These are phyloP conservation scores for Fopius arisanus DNA, from an alignment of 1,140 invertebrate genomes.

Conservation along the genomic window DNA sequence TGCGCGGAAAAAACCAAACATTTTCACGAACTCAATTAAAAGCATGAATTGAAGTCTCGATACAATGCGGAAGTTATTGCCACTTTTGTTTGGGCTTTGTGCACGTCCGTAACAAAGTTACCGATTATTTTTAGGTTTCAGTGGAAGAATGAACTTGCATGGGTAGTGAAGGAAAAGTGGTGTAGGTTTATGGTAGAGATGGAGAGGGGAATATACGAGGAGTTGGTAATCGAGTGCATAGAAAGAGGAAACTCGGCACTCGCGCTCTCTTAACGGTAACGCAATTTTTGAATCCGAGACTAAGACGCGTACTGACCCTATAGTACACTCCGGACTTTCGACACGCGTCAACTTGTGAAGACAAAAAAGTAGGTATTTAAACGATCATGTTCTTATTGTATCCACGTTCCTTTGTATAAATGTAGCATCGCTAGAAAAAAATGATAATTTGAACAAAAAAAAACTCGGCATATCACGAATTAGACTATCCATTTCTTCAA, in stretches of 20 bases:
- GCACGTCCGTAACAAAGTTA: background rate
- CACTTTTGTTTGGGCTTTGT: background rate
- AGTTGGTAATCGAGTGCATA: background rate
- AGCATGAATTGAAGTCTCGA: background rate
- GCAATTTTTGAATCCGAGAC: background rate
- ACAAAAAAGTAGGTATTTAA: no score
- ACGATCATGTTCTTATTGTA: no score
- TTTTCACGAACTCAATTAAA: background rate
- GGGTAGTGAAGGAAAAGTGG: background rate
- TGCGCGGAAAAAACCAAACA: background rate
- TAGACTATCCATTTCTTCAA: no score
- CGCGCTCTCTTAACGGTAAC: slow-evolving; percentile 7
- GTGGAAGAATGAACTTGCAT: background rate
- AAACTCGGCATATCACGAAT: no score
- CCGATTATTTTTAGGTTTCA: background rate
- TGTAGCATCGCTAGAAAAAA: no score
- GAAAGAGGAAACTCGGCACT: background rate
- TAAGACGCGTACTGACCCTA: background rate
- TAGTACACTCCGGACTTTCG: background rate
- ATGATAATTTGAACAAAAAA: no score
- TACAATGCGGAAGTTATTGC: background rate
- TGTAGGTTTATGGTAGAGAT: background rate
- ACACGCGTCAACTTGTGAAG: background rate
- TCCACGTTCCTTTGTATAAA: no score
- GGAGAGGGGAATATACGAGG: background rate